These are phyloP conservation scores for Yponomeuta cagnagella DNA, from an alignment of 2,888 invertebrate genomes.

Conservation along the genomic window DNA sequence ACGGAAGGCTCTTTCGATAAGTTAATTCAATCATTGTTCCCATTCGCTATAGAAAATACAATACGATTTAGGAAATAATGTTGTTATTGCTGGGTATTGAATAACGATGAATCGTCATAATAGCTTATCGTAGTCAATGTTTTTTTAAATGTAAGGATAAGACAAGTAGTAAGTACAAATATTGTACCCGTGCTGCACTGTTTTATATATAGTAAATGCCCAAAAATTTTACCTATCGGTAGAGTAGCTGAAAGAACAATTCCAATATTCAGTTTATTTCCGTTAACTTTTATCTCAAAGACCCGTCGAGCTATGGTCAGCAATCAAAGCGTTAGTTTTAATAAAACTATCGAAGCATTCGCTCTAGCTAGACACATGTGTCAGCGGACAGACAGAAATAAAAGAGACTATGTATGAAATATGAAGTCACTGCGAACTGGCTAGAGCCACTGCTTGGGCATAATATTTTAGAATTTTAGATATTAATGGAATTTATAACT, in stretches of 20 bases:
- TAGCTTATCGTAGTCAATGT: neutral
- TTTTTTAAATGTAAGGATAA: too few species aligned
- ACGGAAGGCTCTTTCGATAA: constrained; percentile 48
- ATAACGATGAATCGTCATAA: neutral
- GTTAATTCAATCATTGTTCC: constrained; percentile 67
- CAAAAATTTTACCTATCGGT: too few species aligned
- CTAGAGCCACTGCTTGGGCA: neutral
- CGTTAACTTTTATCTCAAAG: neutral
- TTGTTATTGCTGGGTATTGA: neutral
- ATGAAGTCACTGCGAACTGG: constrained; percentile 46
- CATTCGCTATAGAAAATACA: constrained; percentile 32
- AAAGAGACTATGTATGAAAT: constrained; percentile 51
- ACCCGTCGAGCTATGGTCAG: neutral
- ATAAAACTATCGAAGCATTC: constrained; percentile 11
- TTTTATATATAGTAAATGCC: too few species aligned
- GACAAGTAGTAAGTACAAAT: too few species aligned
- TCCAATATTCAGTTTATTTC: neutral
- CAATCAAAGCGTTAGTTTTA: constrained; percentile 5
- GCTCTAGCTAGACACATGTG: constrained; percentile 32
- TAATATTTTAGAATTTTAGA: neutral
- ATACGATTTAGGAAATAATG: constrained; percentile 47
- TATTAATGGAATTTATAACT: neutral
- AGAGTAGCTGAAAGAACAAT: neutral
- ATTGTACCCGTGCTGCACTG: too few species aligned
- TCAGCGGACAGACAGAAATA: constrained; percentile 58